Evolutionary conservation across 2,888 invertebrate genomes (phyloP).

Genomic region (Holacanthella duospinosa): DNA sequence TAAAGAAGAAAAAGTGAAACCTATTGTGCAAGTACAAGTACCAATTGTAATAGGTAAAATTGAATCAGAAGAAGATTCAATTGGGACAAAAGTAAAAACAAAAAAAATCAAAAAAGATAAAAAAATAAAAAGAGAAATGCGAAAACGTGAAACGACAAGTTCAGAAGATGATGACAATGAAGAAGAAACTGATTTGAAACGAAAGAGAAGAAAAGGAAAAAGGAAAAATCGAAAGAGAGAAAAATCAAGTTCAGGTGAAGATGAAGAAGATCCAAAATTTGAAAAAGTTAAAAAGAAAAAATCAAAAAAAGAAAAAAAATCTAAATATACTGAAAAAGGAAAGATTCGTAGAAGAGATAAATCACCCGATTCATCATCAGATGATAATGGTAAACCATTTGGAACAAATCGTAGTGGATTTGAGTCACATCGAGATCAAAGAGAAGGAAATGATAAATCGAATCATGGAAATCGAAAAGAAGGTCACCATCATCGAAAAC

Average conservation of each 20-base stretch:
- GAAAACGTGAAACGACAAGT: constrained; percentile 10
- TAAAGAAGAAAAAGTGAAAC: too few species aligned
- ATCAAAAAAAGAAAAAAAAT: constrained; percentile 16
- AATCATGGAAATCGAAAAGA: constrained; percentile 11
- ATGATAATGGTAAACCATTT: not conserved
- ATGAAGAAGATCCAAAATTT: not conserved
- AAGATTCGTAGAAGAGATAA: not conserved
- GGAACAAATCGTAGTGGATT: not conserved
- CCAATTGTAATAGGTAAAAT: not conserved
- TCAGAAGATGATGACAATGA: constrained; percentile 12
- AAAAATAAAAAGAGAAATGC: constrained; percentile 10
- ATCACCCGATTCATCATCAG: not conserved
- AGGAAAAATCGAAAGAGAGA: not conserved
- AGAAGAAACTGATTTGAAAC: constrained; percentile 14
- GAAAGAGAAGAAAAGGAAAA: not conserved
- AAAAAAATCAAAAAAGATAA: constrained; percentile 12
- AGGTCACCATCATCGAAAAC: constrained; percentile 11
- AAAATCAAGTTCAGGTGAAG: not conserved
- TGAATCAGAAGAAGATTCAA: constrained; percentile 3
- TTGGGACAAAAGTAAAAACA: not conserved
- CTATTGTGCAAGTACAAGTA: not conserved
- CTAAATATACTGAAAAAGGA: too few species aligned
- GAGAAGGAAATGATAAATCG: too few species aligned
- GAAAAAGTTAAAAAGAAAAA: constrained; percentile 16
- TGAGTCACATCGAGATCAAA: too few species aligned